These are phyloP conservation scores for Timema cristinae DNA, from an alignment of 2,888 invertebrate species.

Conservation along the genomic window DNA sequence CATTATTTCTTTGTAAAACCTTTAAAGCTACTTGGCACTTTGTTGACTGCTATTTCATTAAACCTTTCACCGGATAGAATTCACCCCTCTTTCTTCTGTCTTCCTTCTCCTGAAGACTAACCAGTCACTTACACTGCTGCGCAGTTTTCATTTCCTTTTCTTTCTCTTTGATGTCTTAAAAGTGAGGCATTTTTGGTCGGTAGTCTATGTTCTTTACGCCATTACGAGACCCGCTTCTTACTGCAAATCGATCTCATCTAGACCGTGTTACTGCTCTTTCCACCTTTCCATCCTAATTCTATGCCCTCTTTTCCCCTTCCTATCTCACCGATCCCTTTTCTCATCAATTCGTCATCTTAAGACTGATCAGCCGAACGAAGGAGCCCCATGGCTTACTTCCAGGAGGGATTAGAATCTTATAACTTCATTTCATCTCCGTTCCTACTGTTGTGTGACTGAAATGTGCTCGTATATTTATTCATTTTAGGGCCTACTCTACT, in stretches of 20 bases:
- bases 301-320: not conserved
- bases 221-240: slow-evolving; percentile 17
- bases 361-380: too few species aligned
- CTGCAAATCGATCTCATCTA: not conserved
- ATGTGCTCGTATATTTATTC: too few species aligned
- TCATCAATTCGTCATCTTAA: not conserved
- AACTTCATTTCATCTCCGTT: too few species aligned
- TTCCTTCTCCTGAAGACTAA: not conserved
- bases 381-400: too few species aligned
- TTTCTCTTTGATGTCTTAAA: slow-evolving; percentile 20
- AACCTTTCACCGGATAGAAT: not conserved
- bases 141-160: not conserved
- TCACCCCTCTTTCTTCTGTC: slow-evolving; percentile 4
- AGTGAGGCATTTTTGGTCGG: slow-evolving; percentile 20
- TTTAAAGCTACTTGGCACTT: slow-evolving; percentile 5
- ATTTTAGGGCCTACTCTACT: too few species aligned
- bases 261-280: not conserved
- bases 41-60: not conserved
- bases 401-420: too few species aligned
- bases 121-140: too few species aligned
- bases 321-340: not conserved
- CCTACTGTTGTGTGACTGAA: too few species aligned
- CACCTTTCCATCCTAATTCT: not conserved
- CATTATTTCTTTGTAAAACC: too few species aligned
- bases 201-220: slow-evolving; percentile 13